Base-by-base conservation (phyloP, 2,113 vertebrate species). In the Gavia stellata region DNA sequence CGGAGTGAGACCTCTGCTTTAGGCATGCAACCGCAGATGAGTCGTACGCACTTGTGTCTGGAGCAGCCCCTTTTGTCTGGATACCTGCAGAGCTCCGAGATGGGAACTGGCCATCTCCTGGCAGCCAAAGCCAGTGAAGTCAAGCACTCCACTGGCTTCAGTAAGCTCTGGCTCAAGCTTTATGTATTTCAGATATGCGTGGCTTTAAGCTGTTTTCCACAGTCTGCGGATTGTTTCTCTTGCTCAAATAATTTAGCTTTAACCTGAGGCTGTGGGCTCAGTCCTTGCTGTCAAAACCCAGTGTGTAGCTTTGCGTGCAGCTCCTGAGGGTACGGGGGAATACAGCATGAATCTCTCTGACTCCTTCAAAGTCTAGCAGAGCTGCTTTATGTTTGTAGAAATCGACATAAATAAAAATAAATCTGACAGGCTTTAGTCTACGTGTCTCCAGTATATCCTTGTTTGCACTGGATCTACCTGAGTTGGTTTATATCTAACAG, bases 221-320 rank as follows among this genome's bases (percentile, higher is more conserved):
- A 70, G 90, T 26, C 53, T 74, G 75, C 1, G 17, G 86, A 91
- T 86, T 87, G 91, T 96, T 95, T 78, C 93, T 94, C 95, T 83
- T 96, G 87, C 82, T 93, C 95, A 97, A 96, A 96, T 95, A 97
- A 93, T 94, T 96, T 90, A 96, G 88, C 79, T 92, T 70, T 96
- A 83, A 96, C 96, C 95, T 10, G 50, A 71, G 96, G 96, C 96
- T 96, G 92, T 77, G 92, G 96, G 96, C 93, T 96, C 96, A 96
- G 58, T 96, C 88, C 93, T 88, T 29, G 90, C 93, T 97, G 96
- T 95, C 96, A 96, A 93, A 95, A 80, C 42, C 87, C 82, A 49
- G 71, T 2, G 81, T 38, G 93, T 40, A 91, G 92, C 90, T 96
- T 90, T 70, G 88, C 79, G 29, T 74, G 82, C 90, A 88, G 79